Percentiles rank a stretch among this genome's conserved stretches.
Evolutionary conservation across 1,140 invertebrate genomes (phyloP).

Genomic region (Pantala flavescens): DNA sequence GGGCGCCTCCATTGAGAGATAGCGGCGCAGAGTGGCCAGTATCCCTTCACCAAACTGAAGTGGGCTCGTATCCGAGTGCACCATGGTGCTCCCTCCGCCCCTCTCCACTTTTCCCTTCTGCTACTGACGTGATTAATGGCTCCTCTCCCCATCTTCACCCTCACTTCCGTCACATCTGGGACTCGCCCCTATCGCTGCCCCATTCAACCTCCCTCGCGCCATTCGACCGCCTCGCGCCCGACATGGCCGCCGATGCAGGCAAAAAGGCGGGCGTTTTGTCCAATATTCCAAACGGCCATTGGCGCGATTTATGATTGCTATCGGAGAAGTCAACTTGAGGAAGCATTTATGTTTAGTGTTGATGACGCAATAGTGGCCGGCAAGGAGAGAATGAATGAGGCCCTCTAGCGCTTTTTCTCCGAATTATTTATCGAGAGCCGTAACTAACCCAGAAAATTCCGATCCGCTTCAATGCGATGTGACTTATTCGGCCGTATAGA

Average conservation of each 20-base stretch:
- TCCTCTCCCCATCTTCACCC: neutral
- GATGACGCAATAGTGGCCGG: constrained; percentile 2
- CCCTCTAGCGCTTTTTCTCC: no score
- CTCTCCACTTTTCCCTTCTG: neutral
- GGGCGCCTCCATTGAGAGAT: neutral
- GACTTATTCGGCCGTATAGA: no score
- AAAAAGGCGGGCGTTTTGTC: neutral
- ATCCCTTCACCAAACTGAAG: neutral
- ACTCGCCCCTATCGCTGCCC: neutral
- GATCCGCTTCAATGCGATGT: no score
- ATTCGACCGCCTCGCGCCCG: neutral
- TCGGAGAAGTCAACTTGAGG: neutral
- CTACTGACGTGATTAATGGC: neutral
- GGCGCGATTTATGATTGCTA: neutral
- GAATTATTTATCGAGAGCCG: no score
- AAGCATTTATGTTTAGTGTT: constrained; percentile 10
- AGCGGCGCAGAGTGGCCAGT: neutral
- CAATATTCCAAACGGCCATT: neutral
- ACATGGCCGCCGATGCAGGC: neutral
- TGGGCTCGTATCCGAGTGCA: constrained; percentile 1
- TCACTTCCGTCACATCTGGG: constrained; percentile 7
- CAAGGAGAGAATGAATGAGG: neutral
- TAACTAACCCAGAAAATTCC: no score
- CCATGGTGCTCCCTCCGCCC: neutral
- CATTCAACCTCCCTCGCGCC: neutral